phyloP scores from a whole-genome alignment of 2,113 vertebrate genomes.

The Parus major region DNA sequence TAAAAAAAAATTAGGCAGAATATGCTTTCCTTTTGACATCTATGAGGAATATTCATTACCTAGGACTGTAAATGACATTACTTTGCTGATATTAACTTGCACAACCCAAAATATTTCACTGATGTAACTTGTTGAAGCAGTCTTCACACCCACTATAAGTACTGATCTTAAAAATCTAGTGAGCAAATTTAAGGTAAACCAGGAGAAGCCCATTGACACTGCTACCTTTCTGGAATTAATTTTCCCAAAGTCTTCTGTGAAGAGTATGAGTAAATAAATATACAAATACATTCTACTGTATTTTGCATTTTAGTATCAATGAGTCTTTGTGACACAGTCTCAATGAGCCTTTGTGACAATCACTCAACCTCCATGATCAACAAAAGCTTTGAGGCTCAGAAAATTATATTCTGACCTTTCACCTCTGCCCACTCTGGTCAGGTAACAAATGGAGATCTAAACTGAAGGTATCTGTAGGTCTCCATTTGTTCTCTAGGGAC shows the following conservation, averaged over 20 bases:
- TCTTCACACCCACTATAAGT: not conserved
- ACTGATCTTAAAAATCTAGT: not conserved
- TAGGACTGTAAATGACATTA: not conserved
- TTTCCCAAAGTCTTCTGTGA: not conserved
- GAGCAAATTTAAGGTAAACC: not conserved
- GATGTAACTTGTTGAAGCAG: not conserved
- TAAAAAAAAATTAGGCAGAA: not conserved
- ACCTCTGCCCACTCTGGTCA: constrained; percentile 59
- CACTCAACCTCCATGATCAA: constrained; percentile 5
- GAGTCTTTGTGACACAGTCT: not conserved
- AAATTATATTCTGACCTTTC: constrained; percentile 58
- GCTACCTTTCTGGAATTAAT: not conserved
- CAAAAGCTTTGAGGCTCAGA: constrained; percentile 21
- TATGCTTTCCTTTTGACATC: constrained; percentile 1
- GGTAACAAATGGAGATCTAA: constrained; percentile 56
- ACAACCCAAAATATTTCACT: not conserved
- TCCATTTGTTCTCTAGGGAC: constrained; percentile 55
- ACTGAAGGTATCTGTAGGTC: constrained; percentile 55
- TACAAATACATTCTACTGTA: not conserved
- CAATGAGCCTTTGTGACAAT: constrained; percentile 31
- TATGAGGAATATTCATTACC: not conserved
- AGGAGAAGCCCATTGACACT: not conserved
- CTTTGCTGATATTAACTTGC: not conserved
- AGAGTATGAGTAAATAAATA: not conserved
- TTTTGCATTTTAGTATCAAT: constrained; percentile 5